Conservation (phyloP, 2,888 invertebrate species). For the Dryocosmus kuriphilus region DNA sequence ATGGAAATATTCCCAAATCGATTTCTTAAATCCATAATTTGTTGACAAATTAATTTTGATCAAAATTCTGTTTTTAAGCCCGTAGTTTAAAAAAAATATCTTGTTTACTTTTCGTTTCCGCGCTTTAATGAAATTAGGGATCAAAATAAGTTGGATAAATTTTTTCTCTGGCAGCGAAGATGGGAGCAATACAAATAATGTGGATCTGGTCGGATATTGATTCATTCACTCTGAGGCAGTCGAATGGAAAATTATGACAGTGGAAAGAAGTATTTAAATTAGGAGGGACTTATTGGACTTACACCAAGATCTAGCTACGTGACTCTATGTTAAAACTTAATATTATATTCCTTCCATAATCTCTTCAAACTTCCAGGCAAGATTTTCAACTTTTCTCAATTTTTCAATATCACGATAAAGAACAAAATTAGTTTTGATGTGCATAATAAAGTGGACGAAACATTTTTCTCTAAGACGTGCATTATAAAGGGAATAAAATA, state of each 20-base stretch:
- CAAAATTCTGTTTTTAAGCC: too few relatives aligned
- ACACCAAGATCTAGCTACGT: neutral
- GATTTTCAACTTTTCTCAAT: neutral
- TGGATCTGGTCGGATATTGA: neutral
- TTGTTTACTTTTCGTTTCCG: neutral
- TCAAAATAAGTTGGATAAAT: neutral
- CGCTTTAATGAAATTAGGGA: neutral
- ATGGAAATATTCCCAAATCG: too few relatives aligned
- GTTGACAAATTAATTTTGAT: too few relatives aligned
- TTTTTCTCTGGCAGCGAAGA: neutral
- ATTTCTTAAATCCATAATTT: too few relatives aligned
- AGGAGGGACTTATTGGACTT: conserved; percentile 24
- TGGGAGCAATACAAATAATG: neutral
- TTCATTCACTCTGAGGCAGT: neutral
- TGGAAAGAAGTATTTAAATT: conserved; percentile 36
- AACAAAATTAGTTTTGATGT: neutral
- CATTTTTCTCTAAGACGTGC: neutral
- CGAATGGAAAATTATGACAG: conserved; percentile 17
- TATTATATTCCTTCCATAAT: conserved; percentile 21
- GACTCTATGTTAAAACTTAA: neutral
- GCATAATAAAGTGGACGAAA: neutral
- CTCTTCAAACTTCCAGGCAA: conserved; percentile 4
- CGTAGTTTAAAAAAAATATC: too few relatives aligned
- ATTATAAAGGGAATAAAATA: neutral
- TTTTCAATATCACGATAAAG: neutral